Evolutionary conservation across 1,140 invertebrate genomes (phyloP), one percentile per base, ranked within the genome.

Genomic region (Atta texana): DNA sequence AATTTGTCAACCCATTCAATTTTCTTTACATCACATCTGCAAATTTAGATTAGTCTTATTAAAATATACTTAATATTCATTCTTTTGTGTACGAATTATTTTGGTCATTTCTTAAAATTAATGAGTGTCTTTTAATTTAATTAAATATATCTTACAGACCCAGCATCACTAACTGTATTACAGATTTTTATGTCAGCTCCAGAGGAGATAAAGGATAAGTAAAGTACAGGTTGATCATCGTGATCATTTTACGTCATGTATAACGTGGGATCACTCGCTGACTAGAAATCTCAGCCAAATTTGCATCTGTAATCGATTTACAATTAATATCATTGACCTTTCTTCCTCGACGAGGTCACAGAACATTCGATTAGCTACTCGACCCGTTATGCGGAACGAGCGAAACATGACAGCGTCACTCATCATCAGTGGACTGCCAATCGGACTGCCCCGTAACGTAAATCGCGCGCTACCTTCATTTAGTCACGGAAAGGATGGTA

Each of bases 361-460:
- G 44, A 74, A 87, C n/a, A 78, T 78, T 85, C 84, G 84, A 85
- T 89, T 88, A 88, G 85, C 51, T 28, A 63, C 76, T 49, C 49
- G 85, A 72, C 57, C 91, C 89, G 89, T 92, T 92, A 92, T 91
- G 63, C 84, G 63, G 85, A 82, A 91, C 91, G 84, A 71, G 81
- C 78, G 57, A 64, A 66, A 86, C 61, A 82, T 78, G 86, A 85
- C 84, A 88, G 61, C 68, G 57, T 66, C 66, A 74, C 84, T 92
- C 89, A 87, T 88, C 68, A 72, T 78, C 86, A 61, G 68, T 68
- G 72, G 76, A 51, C 64, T 76, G 61, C 57, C 88, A 74, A 69
- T 64, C 88, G 76, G 68, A 85, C 28, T 57, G 68, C 64, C 76
- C 61, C 71, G 84, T 74, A 74, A 80, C 72, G 68, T 64, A 69